These are phyloP conservation scores for Nemurella pictetii DNA, from an alignment of 2,888 invertebrate species.

Conservation along the genomic window DNA sequence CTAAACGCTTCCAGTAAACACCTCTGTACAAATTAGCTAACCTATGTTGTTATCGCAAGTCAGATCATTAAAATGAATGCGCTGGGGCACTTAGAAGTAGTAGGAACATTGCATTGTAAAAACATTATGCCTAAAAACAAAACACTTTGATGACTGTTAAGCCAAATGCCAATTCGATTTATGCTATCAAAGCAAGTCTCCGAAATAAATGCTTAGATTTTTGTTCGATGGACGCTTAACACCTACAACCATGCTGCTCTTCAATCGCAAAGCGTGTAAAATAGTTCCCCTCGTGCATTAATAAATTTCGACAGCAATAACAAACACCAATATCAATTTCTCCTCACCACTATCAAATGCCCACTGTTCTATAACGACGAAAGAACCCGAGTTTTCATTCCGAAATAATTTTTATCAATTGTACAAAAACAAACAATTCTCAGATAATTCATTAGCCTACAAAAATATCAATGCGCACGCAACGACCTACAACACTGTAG, in stretches of 20 bases:
- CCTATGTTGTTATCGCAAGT: background rate
- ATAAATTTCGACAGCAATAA: background rate
- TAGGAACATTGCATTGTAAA: background rate
- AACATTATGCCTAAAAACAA: background rate
- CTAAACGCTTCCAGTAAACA: background rate
- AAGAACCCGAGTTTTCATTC: background rate
- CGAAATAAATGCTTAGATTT: constrained; percentile 41
- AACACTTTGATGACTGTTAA: background rate
- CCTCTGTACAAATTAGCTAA: background rate
- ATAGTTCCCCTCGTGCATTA: constrained; percentile 38
- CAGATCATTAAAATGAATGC: background rate
- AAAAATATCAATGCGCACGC: constrained; percentile 44
- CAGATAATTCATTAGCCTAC: constrained; percentile 23
- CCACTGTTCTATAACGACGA: background rate
- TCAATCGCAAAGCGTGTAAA: constrained; percentile 36
- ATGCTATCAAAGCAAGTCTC: constrained; percentile 31
- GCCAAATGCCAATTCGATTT: background rate
- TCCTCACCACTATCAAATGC: background rate
- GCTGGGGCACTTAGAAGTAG: background rate
- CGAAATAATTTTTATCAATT: background rate
- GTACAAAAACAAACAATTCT: background rate
- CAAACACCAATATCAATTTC: background rate
- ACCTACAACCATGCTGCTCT: constrained; percentile 43
- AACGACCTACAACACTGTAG: constrained; percentile 41
- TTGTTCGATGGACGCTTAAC: constrained; percentile 39